Evolutionary conservation across 1,140 invertebrate species (phyloP).

Genomic region (Panagrolaimus sp.): DNA sequence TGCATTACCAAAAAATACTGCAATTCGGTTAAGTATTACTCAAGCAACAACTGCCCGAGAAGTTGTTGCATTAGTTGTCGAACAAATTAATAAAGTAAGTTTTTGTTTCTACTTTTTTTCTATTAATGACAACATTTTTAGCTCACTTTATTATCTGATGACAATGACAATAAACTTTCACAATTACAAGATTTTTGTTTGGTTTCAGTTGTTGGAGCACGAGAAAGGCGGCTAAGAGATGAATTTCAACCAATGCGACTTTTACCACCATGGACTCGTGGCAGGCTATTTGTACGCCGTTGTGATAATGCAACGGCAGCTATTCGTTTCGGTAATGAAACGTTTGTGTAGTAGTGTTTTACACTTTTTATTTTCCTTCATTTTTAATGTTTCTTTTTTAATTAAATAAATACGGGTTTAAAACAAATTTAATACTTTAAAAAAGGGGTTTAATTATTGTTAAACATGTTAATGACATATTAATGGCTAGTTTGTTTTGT

Average conservation of each 20-base stretch:
- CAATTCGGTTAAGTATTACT: slow-evolving; percentile 83
- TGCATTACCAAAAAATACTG: slow-evolving; percentile 79
- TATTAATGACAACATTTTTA: slow-evolving; percentile 2
- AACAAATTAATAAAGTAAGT: slow-evolving; percentile 75
- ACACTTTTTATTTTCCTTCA: no score
- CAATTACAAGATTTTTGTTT: slow-evolving; percentile 74
- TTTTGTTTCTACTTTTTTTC: no score
- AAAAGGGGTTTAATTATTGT: no score
- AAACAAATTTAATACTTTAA: no score
- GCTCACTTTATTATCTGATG: not conserved
- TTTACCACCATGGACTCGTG: slow-evolving; percentile 89
- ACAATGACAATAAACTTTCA: slow-evolving; percentile 67
- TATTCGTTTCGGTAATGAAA: slow-evolving; percentile 19
- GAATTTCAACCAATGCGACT: slow-evolving; percentile 83
- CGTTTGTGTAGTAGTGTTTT: slow-evolving; percentile 3
- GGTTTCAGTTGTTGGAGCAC: slow-evolving; percentile 82
- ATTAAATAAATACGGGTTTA: no score
- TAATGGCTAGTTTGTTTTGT: no score
- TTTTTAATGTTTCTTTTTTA: no score
- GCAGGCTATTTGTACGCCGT: slow-evolving; percentile 74
- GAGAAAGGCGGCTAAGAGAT: slow-evolving; percentile 81
- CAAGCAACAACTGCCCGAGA: slow-evolving; percentile 80
- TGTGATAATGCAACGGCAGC: slow-evolving; percentile 21
- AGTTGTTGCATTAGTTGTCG: slow-evolving; percentile 87
- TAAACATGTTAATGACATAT: no score